Conservation (phyloP, 2,797 vertebrate species). For the Bovichtus variegatus region DNA sequence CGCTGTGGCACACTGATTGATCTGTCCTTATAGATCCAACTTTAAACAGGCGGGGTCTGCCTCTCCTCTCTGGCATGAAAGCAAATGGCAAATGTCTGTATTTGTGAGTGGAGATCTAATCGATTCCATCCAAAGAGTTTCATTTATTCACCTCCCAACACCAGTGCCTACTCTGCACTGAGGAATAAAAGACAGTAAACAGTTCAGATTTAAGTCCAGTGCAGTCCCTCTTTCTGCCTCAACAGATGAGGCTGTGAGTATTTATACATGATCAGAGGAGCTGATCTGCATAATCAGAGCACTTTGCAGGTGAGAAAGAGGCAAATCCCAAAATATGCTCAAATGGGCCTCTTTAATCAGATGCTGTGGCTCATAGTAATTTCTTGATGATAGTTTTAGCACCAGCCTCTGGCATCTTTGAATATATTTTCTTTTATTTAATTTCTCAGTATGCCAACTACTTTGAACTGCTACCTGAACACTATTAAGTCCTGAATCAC, state of each 20-base stretch:
- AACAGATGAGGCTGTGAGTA: slow-evolving; percentile 35
- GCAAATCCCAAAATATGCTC: slow-evolving; percentile 40
- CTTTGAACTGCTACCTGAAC: slow-evolving; percentile 31
- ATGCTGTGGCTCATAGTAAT: slow-evolving; percentile 35
- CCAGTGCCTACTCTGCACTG: slow-evolving; percentile 14
- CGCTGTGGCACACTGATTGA: slow-evolving; percentile 55
- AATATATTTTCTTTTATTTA: slow-evolving; percentile 14
- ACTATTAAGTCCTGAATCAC: slow-evolving; percentile 25
- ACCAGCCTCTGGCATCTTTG: slow-evolving; percentile 9
- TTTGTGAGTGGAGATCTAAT: slow-evolving; percentile 57
- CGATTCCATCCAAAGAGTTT: slow-evolving; percentile 55
- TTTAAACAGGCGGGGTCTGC: slow-evolving; percentile 28
- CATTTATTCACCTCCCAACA: slow-evolving; percentile 65
- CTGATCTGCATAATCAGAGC: slow-evolving; percentile 67
- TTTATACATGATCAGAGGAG: slow-evolving; percentile 49
- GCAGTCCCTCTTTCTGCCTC: slow-evolving; percentile 21
- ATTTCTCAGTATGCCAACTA: slow-evolving; percentile 25
- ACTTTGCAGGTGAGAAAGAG: slow-evolving; percentile 24
- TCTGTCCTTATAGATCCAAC: slow-evolving; percentile 48
- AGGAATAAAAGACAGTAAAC: slow-evolving; percentile 46
- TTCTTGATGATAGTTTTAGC: slow-evolving; percentile 42
- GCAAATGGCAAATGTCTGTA: slow-evolving; percentile 58
- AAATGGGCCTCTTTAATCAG: slow-evolving; percentile 36
- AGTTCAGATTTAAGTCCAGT: slow-evolving; percentile 21
- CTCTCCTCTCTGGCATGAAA: slow-evolving; percentile 48